A percentile compares a stretch with the other conserved stretches of the same genome.
Evolutionary conservation across 2,797 vertebrate genomes (phyloP).

Genomic region (Notolabrus celidotus): DNA sequence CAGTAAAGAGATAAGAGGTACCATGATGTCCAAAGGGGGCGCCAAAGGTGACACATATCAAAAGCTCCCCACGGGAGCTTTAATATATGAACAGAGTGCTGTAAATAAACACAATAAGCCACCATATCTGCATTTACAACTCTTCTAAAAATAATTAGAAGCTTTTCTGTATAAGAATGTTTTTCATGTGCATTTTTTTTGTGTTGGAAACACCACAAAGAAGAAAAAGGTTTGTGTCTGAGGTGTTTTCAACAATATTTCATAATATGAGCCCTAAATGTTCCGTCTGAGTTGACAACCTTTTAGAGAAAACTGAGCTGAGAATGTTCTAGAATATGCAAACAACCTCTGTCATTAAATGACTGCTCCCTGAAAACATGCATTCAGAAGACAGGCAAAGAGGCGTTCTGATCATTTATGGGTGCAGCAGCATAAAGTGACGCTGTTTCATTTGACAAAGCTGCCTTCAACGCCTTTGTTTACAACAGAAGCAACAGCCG

Average conservation of each 20-base stretch:
- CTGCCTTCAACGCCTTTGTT: conserved; percentile 72
- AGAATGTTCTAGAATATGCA: conserved; percentile 5
- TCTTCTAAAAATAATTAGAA: no score
- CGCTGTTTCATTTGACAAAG: conserved; percentile 73
- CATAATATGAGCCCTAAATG: neutral
- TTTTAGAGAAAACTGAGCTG: conserved; percentile 14
- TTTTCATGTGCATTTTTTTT: neutral
- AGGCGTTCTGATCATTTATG: conserved; percentile 46
- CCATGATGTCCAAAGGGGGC: no score
- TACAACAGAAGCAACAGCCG: conserved; percentile 78
- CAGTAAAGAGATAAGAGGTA: no score
- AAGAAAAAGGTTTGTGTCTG: neutral
- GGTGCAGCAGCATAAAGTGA: conserved; percentile 38
- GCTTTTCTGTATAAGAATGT: no score
- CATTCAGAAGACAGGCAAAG: conserved; percentile 10
- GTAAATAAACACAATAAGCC: no score
- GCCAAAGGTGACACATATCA: no score
- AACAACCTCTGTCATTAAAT: conserved; percentile 23
- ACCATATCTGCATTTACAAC: no score
- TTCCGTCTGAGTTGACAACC: conserved; percentile 14
- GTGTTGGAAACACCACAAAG: no score
- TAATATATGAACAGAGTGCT: no score
- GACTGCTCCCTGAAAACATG: conserved; percentile 19
- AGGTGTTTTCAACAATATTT: conserved; percentile 7
- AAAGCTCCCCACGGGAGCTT: no score